A percentile compares a stretch with the other conserved stretches of the same genome.
Evolutionary conservation across 2,113 vertebrate genomes (phyloP).

Genomic region (Chelonoidis abingdonii): DNA sequence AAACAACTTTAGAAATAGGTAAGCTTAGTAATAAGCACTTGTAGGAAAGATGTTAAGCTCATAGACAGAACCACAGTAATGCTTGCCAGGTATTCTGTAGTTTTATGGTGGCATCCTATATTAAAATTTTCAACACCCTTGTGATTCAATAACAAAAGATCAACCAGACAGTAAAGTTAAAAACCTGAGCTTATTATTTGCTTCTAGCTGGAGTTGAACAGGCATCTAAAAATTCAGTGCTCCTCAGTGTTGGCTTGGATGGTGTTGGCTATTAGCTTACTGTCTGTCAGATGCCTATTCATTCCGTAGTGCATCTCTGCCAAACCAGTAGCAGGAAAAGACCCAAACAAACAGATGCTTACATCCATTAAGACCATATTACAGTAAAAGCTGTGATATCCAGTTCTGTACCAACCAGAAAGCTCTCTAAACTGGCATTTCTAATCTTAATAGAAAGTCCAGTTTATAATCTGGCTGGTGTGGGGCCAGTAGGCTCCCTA

Average conservation of each 20-base stretch:
- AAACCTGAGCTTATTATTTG: not conserved
- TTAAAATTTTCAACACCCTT: not conserved
- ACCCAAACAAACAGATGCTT: not conserved
- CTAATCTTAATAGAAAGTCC: too few species aligned
- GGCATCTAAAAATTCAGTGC: not conserved
- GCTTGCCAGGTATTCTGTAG: not conserved
- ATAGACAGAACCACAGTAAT: too few species aligned
- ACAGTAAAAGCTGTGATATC: too few species aligned
- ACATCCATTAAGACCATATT: not conserved
- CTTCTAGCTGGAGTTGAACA: not conserved
- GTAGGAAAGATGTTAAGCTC: too few species aligned
- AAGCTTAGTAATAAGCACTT: too few species aligned
- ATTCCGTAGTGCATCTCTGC: constrained; percentile 1
- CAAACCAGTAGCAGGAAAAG: not conserved
- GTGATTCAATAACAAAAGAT: not conserved
- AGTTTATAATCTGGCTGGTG: too few species aligned
- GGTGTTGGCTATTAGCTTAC: not conserved
- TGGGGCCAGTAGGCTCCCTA: too few species aligned
- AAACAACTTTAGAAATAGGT: too few species aligned
- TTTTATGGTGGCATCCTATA: not conserved
- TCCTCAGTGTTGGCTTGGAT: not conserved
- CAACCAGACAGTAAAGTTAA: not conserved
- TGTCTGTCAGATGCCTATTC: constrained; percentile 20
- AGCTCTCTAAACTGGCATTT: too few species aligned
- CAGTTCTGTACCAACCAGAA: not conserved